Evolutionary conservation across 1,140 invertebrate genomes (phyloP).

Genomic region (Lethrus apterus): DNA sequence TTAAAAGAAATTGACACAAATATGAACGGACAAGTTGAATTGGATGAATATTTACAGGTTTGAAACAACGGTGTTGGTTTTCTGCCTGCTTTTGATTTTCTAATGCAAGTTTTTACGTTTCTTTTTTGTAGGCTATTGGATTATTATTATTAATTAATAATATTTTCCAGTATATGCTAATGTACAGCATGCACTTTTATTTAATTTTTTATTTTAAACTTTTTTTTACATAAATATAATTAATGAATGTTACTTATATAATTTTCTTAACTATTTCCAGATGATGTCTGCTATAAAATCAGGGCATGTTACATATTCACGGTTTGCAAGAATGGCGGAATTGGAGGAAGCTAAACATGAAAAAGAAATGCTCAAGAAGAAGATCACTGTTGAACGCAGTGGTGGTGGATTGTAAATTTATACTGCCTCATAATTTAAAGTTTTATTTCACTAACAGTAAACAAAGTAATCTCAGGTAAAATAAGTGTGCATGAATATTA

Average conservation of each 20-base stretch:
- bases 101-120: background rate
- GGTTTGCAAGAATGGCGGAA: conserved; percentile 87
- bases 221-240: too few species aligned
- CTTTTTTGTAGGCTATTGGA: too few species aligned
- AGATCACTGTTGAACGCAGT: conserved; percentile 85
- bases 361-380: conserved; percentile 61
- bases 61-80: conserved; percentile 17
- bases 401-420: conserved; percentile 79
- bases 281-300: conserved; percentile 97
- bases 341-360: conserved; percentile 78
- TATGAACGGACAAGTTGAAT: conserved; percentile 98
- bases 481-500: background rate
- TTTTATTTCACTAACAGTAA: too few species aligned
- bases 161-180: too few species aligned
- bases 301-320: conserved; percentile 81
- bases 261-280: too few species aligned
- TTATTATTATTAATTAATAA: too few species aligned
- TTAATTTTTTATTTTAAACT: too few species aligned
- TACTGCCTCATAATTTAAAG: too few species aligned
- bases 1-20: conserved; percentile 97
- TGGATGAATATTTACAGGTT: conserved; percentile 98
- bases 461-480: too few species aligned
- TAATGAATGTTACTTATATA: too few species aligned
- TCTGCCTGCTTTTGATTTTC: background rate
- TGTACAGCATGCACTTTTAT: too few species aligned